phyloP scores from a whole-genome alignment of 2,888 invertebrate genomes.

The Polydesmus complanatus region DNA sequence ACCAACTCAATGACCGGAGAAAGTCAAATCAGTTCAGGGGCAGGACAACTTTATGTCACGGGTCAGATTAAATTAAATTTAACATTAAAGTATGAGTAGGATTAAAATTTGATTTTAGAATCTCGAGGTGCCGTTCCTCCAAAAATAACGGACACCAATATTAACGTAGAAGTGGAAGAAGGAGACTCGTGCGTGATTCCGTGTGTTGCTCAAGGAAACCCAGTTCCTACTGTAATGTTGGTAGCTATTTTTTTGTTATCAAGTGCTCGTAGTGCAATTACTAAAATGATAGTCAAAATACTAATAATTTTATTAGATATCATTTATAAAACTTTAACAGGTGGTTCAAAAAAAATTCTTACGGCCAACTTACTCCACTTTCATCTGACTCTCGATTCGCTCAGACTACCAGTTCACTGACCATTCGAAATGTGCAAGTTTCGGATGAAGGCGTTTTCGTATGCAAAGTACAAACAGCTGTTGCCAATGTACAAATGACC shows the following conservation, averaged over 20 bases:
- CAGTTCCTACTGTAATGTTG: conserved; percentile 33
- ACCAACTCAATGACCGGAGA: conserved; percentile 13
- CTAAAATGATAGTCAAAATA: too few relatives aligned
- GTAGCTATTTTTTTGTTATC: conserved; percentile 1
- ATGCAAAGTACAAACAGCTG: not conserved
- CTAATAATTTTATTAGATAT: not conserved
- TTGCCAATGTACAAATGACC: not conserved
- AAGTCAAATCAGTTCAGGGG: conserved; percentile 9
- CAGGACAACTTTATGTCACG: conserved; percentile 16
- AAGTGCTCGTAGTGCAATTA: not conserved
- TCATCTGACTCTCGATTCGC: not conserved
- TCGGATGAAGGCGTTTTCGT: not conserved
- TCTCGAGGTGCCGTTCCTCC: not conserved
- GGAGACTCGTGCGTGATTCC: conserved; percentile 38
- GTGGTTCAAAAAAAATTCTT: not conserved
- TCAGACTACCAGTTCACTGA: not conserved
- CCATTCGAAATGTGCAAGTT: not conserved
- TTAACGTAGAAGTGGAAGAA: not conserved
- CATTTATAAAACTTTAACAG: not conserved
- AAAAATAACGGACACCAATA: not conserved
- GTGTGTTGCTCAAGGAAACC: conserved; percentile 40
- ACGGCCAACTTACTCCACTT: not conserved
- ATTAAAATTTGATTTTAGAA: not conserved
- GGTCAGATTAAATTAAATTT: conserved; percentile 10
- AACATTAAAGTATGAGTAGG: not conserved